These are phyloP conservation scores for Plecotus auritus DNA, from an alignment of 2,113 vertebrate genomes.

Conservation along the genomic window DNA sequence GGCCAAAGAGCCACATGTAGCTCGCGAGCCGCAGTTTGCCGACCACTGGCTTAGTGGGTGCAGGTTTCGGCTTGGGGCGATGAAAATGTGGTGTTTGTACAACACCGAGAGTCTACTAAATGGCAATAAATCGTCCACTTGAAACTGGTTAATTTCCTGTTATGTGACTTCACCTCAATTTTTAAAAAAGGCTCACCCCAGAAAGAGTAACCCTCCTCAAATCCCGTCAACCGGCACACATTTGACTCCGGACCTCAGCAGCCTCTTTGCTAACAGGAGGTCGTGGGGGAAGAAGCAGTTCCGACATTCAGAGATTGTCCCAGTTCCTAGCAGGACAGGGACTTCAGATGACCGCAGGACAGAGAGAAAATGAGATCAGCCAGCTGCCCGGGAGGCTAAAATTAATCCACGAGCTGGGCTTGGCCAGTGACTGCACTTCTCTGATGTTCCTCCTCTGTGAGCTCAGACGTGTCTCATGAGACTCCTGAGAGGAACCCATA, in stretches of 20 bases:
- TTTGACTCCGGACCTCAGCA: not conserved
- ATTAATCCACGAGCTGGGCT: not conserved
- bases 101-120: too few relatives aligned
- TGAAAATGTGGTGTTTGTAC: not conserved
- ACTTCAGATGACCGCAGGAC: not conserved
- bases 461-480: not conserved
- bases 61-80: not conserved
- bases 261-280: not conserved
- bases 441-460: not conserved
- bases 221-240: not conserved
- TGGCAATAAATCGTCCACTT: not conserved
- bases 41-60: not conserved
- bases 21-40: too few relatives aligned
- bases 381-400: not conserved
- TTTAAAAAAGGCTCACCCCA: not conserved
- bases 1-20: too few relatives aligned
- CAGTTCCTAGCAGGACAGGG: not conserved
- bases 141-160: not conserved
- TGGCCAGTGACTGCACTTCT: not conserved
- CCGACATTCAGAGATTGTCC: not conserved
- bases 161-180: not conserved
- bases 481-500: not conserved
- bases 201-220: not conserved
- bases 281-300: not conserved
- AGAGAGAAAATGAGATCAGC: not conserved